phyloP scores from a whole-genome alignment of 2,888 invertebrate genomes.

The Helicoverpa assulta region DNA sequence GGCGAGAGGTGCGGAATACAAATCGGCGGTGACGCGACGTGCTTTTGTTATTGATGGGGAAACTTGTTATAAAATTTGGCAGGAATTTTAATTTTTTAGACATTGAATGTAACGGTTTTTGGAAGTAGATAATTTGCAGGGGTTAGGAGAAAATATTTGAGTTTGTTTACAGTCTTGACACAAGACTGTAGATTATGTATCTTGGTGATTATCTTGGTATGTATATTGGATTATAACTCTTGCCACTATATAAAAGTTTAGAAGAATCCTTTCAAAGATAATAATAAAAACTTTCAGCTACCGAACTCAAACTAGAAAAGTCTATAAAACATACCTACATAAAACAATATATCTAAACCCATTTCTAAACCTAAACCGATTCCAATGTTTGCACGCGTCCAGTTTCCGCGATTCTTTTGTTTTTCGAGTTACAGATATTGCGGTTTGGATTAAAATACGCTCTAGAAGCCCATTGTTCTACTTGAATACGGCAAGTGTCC shows the following conservation, averaged over 20 bases:
- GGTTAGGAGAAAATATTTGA: no score
- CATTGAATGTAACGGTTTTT: slow-evolving; percentile 11
- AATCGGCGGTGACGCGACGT: slow-evolving; percentile 75
- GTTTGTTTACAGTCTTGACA: no score
- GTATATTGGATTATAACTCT: no score
- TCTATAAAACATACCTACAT: slow-evolving; percentile 4
- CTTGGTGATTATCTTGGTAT: no score
- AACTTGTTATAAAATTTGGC: slow-evolving; percentile 53
- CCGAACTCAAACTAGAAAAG: slow-evolving; percentile 4
- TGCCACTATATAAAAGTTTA: no score
- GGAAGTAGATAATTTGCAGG: neutral
- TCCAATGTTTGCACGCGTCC: slow-evolving; percentile 24
- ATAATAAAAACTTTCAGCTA: no score
- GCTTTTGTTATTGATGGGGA: slow-evolving; percentile 64
- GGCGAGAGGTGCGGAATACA: slow-evolving; percentile 83
- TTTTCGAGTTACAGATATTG: slow-evolving; percentile 45
- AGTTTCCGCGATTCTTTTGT: slow-evolving; percentile 40
- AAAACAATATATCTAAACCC: slow-evolving; percentile 9
- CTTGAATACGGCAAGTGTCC: slow-evolving; percentile 50
- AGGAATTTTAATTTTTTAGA: slow-evolving; percentile 48
- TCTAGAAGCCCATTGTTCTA: slow-evolving; percentile 53
- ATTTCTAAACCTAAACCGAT: slow-evolving; percentile 13
- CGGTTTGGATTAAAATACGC: slow-evolving; percentile 52
- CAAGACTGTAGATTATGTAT: no score
- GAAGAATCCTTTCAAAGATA: no score